These are phyloP conservation scores for Dipodomys stephensi DNA, from an alignment of 2,113 vertebrate genomes.

Conservation along the genomic window DNA sequence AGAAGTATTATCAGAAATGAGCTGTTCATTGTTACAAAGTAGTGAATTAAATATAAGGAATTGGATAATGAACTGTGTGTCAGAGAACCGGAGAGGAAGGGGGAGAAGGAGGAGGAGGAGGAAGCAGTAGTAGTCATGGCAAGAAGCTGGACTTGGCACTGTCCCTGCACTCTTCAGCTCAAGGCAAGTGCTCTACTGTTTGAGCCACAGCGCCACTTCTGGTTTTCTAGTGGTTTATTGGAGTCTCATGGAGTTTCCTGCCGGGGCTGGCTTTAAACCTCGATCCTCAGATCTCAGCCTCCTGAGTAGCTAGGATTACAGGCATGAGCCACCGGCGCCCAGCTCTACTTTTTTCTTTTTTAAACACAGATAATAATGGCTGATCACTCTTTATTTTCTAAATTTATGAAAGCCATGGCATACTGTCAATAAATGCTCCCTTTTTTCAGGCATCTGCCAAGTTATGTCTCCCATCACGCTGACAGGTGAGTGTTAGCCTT, in stretches of 20 bases:
- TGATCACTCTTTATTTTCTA: conserved; percentile 41
- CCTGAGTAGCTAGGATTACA: too few species aligned
- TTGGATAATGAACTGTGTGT: neutral
- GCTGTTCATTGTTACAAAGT: neutral
- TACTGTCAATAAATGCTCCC: neutral
- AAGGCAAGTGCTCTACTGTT: too few species aligned
- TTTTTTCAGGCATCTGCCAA: neutral
- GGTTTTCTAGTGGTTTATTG: too few species aligned
- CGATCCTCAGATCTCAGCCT: too few species aligned
- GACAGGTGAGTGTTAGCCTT: neutral
- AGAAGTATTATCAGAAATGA: neutral
- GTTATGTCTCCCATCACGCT: neutral
- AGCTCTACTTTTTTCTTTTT: neutral
- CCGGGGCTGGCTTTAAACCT: too few species aligned
- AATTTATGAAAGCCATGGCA: neutral
- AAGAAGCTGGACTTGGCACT: too few species aligned
- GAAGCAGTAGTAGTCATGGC: too few species aligned
- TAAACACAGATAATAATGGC: conserved; percentile 27
- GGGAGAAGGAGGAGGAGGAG: neutral
- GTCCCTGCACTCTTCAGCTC: too few species aligned
- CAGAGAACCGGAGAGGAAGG: neutral
- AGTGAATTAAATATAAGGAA: neutral
- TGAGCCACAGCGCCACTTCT: too few species aligned
- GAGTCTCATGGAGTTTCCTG: too few species aligned
- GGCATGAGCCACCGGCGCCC: too few species aligned